Evolutionary conservation across 2,113 vertebrate genomes (phyloP), one percentile per base, ranked within the genome.

Genomic region (Actenoides hombroni): DNA sequence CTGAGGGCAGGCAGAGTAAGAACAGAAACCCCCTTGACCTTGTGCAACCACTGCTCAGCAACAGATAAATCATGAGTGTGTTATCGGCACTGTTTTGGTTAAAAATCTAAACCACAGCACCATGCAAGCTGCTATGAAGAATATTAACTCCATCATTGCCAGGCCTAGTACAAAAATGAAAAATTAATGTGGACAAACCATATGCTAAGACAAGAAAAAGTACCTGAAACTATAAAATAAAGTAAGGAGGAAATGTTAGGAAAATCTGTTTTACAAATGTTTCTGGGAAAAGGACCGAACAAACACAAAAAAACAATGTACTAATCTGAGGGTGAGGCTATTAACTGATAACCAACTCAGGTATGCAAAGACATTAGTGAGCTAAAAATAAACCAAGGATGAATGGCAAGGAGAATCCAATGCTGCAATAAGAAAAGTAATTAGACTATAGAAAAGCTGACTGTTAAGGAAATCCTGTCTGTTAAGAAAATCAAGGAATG

Each of bases 91-190:
- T 71, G 13, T 49, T 83, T 70, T 46, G 18, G 16, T 42, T 83
- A n/a, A 46, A 79, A 42, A 37, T 57, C 24, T 51, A 65, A 65
- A 78, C 5, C 23, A 46, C 33, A 63, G 14, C 17, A 83, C 44
- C 33, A 33, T 24, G 40, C 0, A 0, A 46, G 13, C 35, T 40
- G 15, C 21, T 51, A 2, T n/a, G 44, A 82, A 44, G 44, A 75
- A 82, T 37, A 60, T 64, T 65, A 86, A 29, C 25, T 80, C 23
- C 31, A 73, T 68, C n/a, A 20, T n/a, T 84, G 6, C 17, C 20
- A 68, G 24, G 23, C 20, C n/a, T 7, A 44, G 12, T 54, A 69
- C 24, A 78, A 44, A 44, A 70, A 63, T 53, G 6, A 90, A 88
- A 82, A 88, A 65, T 39, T n/a, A 61, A 20, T 39, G 46, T 3